These are phyloP conservation scores for Ladona fulva DNA, from an alignment of 1,140 invertebrate species.

Conservation along the genomic window DNA sequence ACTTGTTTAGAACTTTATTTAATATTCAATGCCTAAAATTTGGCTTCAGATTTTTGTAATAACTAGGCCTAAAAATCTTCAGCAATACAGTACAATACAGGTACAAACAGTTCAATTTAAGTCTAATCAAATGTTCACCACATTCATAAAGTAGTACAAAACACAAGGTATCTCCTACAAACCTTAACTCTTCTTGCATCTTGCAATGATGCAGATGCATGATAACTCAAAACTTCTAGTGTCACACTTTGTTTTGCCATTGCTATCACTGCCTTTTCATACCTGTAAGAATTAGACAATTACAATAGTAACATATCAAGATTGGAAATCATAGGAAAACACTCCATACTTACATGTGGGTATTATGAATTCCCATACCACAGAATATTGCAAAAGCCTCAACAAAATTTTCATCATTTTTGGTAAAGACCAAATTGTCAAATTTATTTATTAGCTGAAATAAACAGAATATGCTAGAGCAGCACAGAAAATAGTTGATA, in stretches of 20 bases:
- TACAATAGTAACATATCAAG: background rate
- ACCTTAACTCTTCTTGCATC: slow-evolving; percentile 71
- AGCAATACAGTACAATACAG: no score
- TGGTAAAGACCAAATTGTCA: slow-evolving; percentile 75
- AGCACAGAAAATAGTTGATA: background rate
- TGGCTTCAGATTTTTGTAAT: no score
- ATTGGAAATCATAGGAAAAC: background rate
- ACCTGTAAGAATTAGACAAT: slow-evolving; percentile 41
- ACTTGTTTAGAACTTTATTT: no score
- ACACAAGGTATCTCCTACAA: slow-evolving; percentile 42
- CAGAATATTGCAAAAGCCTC: slow-evolving; percentile 96
- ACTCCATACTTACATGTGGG: slow-evolving; percentile 62
- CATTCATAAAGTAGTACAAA: slow-evolving; percentile 11
- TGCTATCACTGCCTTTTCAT: slow-evolving; percentile 83
- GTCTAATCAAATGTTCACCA: background rate
- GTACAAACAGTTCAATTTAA: background rate
- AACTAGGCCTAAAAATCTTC: no score
- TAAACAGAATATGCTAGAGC: slow-evolving; percentile 17
- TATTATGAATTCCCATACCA: slow-evolving; percentile 96
- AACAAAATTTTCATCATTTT: slow-evolving; percentile 88
- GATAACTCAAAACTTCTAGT: slow-evolving; percentile 90
- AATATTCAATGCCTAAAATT: no score
- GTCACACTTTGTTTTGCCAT: slow-evolving; percentile 94
- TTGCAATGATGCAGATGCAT: slow-evolving; percentile 82
- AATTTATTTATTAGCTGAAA: slow-evolving; percentile 83